Percentiles rank a stretch among this genome's conserved stretches.
Evolutionary conservation across 2,113 vertebrate genomes (phyloP).

Genomic region (Tylochromis polylepis): DNA sequence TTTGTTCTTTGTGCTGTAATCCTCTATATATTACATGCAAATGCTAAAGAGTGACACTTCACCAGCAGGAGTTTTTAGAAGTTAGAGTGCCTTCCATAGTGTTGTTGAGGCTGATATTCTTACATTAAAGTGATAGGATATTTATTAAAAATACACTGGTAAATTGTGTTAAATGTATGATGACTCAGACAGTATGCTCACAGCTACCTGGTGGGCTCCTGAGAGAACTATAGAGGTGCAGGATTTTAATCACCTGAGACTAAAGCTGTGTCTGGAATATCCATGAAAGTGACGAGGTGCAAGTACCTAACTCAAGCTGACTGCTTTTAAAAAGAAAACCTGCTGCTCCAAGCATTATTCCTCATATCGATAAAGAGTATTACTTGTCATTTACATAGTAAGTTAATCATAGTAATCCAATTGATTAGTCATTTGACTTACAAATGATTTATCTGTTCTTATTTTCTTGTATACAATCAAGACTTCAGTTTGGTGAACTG

Average conservation of each 20-base stretch:
- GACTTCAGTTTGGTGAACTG: background rate
- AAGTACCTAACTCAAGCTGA: background rate
- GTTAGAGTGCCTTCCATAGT: background rate
- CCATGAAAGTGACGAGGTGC: background rate
- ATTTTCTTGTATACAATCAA: background rate
- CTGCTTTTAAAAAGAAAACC: background rate
- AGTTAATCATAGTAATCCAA: background rate
- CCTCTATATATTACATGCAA: background rate
- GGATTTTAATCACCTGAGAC: background rate
- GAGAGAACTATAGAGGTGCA: background rate
- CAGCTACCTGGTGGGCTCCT: background rate
- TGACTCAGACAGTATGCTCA: background rate
- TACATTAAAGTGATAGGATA: background rate
- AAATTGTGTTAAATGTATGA: background rate
- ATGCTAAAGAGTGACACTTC: background rate
- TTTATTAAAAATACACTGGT: background rate
- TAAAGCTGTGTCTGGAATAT: background rate
- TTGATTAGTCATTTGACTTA: background rate
- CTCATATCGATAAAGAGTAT: background rate
- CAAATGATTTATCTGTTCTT: background rate
- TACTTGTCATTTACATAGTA: background rate
- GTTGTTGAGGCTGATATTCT: background rate
- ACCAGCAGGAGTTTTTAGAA: background rate
- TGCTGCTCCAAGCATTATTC: background rate
- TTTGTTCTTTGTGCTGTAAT: background rate